Base-by-base conservation (phyloP, 2,113 vertebrate genomes). In the Halichoerus grypus region DNA sequence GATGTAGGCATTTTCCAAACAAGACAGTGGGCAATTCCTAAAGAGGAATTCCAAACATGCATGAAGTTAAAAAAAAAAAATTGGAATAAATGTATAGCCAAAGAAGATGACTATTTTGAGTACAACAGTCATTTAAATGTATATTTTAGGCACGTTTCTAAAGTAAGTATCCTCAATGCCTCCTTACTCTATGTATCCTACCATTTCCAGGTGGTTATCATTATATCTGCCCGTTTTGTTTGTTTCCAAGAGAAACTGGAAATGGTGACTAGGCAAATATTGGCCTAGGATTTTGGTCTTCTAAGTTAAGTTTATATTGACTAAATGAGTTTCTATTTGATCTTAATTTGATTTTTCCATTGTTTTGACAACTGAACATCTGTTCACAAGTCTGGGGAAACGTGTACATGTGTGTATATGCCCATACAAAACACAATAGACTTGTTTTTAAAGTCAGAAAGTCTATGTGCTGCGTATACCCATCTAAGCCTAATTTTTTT, bases 311-410 rank as follows among this genome's bases (percentile, higher is more conserved):
- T 87, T 83, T 28, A 42, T 33, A 72, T 53, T 71, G 67, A 61
- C n/a, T 49, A 91, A 79, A 22, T 65, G 26, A 46, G 19, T 87
- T 95, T 55, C 57, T 51, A 14, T 88, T 67, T 79, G 13, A 33
- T 88, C n/a, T 49, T 74, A 19, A 88, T 67, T 72, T 71, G 22
- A 55, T 84, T 95, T 96, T 94, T 77, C 42, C 11, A 46, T 18
- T n/a, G 12, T 74, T 67, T 65, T 77, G 49, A 92, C 49, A 82
- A 55, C 21, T 80, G 72, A 24, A 4, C 26, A 59, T 53, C 67
- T 79, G 3, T 69, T 71, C 15, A 12, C 46, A 61, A 36, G 65
- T 69, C 63, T 77, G 14, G 24, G 0, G 16, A 81, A 85, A 42
- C 46, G 39, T 89, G 36, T 15, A 1, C 5, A 6, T n/a, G 4